A percentile compares a stretch with the other conserved stretches of the same genome.
phyloP scores from a whole-genome alignment of 2,113 vertebrate genomes.

The Tyto alba region DNA sequence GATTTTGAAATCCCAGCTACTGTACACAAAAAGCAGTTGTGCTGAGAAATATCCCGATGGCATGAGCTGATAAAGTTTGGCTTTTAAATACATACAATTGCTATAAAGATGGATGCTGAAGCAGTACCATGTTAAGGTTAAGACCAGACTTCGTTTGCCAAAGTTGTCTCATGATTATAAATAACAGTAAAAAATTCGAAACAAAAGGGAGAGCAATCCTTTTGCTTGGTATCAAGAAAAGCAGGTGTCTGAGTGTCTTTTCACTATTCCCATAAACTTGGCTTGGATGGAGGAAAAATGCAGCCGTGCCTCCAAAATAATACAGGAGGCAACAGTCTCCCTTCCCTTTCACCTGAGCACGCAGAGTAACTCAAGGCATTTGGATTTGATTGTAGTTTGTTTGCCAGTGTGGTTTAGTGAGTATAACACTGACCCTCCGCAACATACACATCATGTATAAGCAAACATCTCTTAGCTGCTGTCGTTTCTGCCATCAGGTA shows the following conservation, averaged over 20 bases:
- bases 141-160: not conserved
- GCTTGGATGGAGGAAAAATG: not conserved
- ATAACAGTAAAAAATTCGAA: not conserved
- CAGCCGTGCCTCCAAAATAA: no score
- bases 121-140: no score
- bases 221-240: no score
- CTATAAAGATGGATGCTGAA: not conserved
- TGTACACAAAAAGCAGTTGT: not conserved
- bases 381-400: not conserved
- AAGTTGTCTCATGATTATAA: not conserved
- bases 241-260: no score
- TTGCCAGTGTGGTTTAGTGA: not conserved
- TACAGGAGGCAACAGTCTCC: not conserved
- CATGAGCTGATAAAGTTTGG: not conserved
- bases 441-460: rapidly evolving
- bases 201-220: not conserved
- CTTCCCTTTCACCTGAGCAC: not conserved
- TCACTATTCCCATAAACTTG: not conserved
- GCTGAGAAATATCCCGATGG: not conserved
- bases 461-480: not conserved
- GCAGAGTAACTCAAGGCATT: not conserved
- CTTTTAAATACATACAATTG: not conserved
- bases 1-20: not conserved
- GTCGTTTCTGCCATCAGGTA: not conserved
- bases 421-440: rapidly evolving